Conservation (phyloP, 2,797 vertebrate species). For the Hyperoplus lanceolatus region DNA sequence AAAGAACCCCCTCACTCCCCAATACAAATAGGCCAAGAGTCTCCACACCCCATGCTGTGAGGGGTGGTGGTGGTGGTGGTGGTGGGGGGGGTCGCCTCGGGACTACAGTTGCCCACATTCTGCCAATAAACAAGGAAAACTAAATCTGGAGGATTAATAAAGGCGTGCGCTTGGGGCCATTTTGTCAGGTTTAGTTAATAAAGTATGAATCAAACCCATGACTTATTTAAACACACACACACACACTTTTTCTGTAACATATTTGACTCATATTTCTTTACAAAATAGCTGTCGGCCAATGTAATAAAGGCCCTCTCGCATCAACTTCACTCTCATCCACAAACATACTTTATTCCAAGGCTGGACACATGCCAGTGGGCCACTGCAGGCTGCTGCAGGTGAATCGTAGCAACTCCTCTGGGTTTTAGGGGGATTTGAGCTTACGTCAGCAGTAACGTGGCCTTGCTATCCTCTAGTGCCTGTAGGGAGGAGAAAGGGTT, state of each 20-base stretch:
- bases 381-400: slow-evolving; percentile 58
- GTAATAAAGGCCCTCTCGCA: background rate
- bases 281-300: background rate
- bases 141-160: slow-evolving; percentile 25
- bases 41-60: slow-evolving; percentile 10
- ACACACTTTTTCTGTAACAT: background rate
- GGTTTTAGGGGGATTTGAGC: slow-evolving; percentile 39
- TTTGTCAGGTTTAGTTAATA: slow-evolving; percentile 40
- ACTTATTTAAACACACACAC: slow-evolving; percentile 17
- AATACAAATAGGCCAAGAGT: slow-evolving; percentile 12
- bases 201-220: slow-evolving; percentile 17
- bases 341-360: background rate
- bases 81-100: slow-evolving; percentile 32
- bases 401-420: slow-evolving; percentile 38
- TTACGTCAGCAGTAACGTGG: slow-evolving; percentile 35
- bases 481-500: slow-evolving; percentile 20
- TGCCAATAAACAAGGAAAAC: slow-evolving; percentile 27
- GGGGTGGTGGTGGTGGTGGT: background rate
- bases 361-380: slow-evolving; percentile 31
- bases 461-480: slow-evolving; percentile 14
- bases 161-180: background rate
- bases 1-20: background rate
- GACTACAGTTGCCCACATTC: slow-evolving; percentile 12
- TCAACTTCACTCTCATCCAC: background rate
- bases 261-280: background rate